Percentiles rank a stretch among this genome's conserved stretches.
Conservation (phyloP, 1,140 invertebrate species). For the Hyles vespertilio region DNA sequence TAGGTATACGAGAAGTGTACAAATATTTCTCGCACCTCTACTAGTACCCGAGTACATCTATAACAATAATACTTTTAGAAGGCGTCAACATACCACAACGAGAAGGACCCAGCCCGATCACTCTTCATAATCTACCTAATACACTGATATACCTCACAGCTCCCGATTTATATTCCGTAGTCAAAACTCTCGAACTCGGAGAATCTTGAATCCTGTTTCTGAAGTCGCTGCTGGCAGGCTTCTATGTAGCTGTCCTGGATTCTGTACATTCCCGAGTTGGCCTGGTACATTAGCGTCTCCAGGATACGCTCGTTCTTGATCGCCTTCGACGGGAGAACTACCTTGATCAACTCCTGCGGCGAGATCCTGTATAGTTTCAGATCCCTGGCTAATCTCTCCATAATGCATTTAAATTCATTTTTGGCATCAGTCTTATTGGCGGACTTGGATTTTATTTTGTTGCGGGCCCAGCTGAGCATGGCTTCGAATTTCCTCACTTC, state of each 20-base stretch:
- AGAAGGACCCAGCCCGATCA: slow-evolving; percentile 58
- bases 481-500: slow-evolving; percentile 96
- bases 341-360: slow-evolving; percentile 94
- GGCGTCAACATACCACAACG: slow-evolving; percentile 67
- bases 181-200: slow-evolving; percentile 88
- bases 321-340: slow-evolving; percentile 93
- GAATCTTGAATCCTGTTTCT: slow-evolving; percentile 90
- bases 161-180: slow-evolving; percentile 78
- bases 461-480: slow-evolving; percentile 92
- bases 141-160: slow-evolving; percentile 71
- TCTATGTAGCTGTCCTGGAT: slow-evolving; percentile 92
- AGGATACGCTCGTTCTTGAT: slow-evolving; percentile 95
- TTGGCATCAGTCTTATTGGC: slow-evolving; percentile 88
- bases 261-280: slow-evolving; percentile 93
- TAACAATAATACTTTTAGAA: slow-evolving; percentile 75
- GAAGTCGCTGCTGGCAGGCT: slow-evolving; percentile 89
- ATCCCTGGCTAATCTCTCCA: slow-evolving; percentile 92
- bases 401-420: slow-evolving; percentile 93
- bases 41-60: slow-evolving; percentile 60
- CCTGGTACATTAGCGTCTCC: slow-evolving; percentile 95
- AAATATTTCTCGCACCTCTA: slow-evolving; percentile 70
- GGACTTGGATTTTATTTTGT: slow-evolving; percentile 87
- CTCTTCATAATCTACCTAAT: slow-evolving; percentile 65
- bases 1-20: slow-evolving; percentile 72
- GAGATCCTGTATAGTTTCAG: slow-evolving; percentile 94